Evolutionary conservation across 2,888 invertebrate genomes (phyloP).

Genomic region (Oscheius sp.): DNA sequence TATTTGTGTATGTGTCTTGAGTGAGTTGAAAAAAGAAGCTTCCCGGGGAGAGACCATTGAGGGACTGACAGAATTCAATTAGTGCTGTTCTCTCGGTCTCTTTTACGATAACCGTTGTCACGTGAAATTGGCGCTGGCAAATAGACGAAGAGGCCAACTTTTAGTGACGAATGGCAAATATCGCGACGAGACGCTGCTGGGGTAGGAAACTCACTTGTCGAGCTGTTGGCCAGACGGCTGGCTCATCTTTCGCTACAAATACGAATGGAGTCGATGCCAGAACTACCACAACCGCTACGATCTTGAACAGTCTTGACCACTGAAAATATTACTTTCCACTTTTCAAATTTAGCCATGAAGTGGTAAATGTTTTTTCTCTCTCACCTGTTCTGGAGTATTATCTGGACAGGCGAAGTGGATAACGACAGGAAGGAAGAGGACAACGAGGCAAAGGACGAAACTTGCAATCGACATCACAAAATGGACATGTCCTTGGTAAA

Average conservation of each 20-base stretch:
- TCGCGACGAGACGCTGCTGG: neutral
- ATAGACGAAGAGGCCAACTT: neutral
- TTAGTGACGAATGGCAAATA: constrained; percentile 13
- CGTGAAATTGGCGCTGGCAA: constrained; percentile 20
- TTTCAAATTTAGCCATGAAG: no score
- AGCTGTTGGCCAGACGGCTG: neutral
- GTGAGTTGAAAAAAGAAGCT: neutral
- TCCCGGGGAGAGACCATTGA: neutral
- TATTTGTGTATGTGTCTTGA: neutral
- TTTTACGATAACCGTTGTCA: constrained; percentile 16
- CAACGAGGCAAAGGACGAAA: constrained; percentile 36
- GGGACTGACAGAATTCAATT: constrained; percentile 4
- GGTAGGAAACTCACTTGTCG: neutral
- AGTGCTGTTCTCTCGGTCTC: constrained; percentile 16
- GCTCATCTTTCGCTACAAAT: constrained; percentile 18
- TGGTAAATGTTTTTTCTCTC: neutral
- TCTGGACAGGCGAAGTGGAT: constrained; percentile 40
- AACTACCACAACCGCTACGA: constrained; percentile 16
- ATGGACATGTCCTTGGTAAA: constrained; percentile 32
- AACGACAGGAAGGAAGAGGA: constrained; percentile 39
- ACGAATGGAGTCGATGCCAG: constrained; percentile 28
- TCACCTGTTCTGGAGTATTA: constrained; percentile 41
- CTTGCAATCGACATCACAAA: constrained; percentile 43
- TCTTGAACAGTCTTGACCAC: constrained; percentile 21
- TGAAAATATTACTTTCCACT: neutral